Evolutionary conservation across 2,113 vertebrate species (phyloP), one percentile per base, ranked within the genome.

Genomic region (Hemichromis elongatus): DNA sequence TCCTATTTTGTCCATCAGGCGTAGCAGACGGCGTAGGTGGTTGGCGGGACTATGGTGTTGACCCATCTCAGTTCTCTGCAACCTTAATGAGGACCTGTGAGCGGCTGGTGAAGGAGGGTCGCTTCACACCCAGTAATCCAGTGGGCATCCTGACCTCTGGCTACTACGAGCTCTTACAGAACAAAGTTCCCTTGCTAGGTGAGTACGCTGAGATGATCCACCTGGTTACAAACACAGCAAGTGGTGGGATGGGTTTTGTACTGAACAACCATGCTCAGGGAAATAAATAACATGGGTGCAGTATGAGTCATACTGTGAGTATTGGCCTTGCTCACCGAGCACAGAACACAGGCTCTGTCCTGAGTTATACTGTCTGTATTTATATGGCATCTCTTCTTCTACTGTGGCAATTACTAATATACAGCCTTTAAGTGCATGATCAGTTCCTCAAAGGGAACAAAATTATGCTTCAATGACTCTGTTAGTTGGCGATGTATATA

Each of bases 121-220:
- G 98, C 89, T 99, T 99, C 80, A 96, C 97, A 68, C 98, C 99
- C 0, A 98, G 96, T 91, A 97, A 97, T 80, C 99, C 99, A 19
- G 97, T 99, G 78, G 98, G 98, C 80, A 98, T 99, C 84, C 97
- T 99, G 87, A 99, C 98, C 3, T 96, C 98, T 12, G 97, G 98
- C 84, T 99, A 99, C 79, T 99, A 97, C 88, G 98, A 99, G 93
- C 97, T 99, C 85, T 95, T 99, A 75, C 99, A 99, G 95, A 99
- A 99, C 96, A 99, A 99, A 96, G 98, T 99, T 47, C 99, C 99
- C 86, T 95, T 99, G 93, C 95, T 99, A 70, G 99, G 99, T 99
- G 96, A 97, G 97, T 79, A 47, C 28, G 70, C 45, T 18, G 19
- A 73, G 56, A 79, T 19, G 3, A 80, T 52, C 24, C 54, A 12